A percentile compares a stretch with the other conserved stretches of the same genome.
Evolutionary conservation across 2,113 vertebrate species (phyloP).

Genomic region (Limnothrissa miodon): DNA sequence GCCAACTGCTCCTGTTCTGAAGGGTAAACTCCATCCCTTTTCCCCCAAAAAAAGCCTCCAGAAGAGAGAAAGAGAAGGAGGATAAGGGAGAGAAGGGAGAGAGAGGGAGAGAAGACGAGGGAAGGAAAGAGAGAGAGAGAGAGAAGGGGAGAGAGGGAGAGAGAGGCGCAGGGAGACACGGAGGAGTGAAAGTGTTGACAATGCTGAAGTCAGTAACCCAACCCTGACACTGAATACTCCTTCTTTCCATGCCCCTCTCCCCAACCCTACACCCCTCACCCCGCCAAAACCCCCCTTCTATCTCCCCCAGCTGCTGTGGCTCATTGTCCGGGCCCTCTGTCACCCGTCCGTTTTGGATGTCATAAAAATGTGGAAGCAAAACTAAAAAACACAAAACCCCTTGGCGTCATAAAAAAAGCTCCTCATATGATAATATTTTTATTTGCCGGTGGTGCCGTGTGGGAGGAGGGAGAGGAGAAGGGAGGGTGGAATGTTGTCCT

Average conservation of each 20-base stretch:
- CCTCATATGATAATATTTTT: constrained; percentile 42
- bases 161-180: constrained; percentile 23
- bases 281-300: not conserved
- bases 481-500: not conserved
- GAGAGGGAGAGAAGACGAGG: constrained; percentile 31
- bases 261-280: constrained; percentile 31
- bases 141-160: not conserved
- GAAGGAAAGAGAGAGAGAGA: not conserved
- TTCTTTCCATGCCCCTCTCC: constrained; percentile 46
- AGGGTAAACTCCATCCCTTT: constrained; percentile 45
- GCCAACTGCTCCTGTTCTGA: constrained; percentile 56
- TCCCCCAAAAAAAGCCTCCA: not conserved
- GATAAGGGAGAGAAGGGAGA: too few species aligned
- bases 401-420: constrained; percentile 20
- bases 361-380: constrained; percentile 32
- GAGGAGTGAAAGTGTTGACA: constrained; percentile 62
- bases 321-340: constrained; percentile 36
- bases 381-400: constrained; percentile 29
- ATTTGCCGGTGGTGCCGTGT: not conserved
- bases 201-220: constrained; percentile 58
- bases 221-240: constrained; percentile 57
- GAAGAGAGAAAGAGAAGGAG: constrained; percentile 21
- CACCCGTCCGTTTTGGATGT: constrained; percentile 9
- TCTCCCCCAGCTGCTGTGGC: constrained; percentile 28
- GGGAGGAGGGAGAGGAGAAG: not conserved